These are phyloP conservation scores for Sorex maritimensis DNA, from an alignment of 2,797 vertebrate species.

Conservation along the genomic window DNA sequence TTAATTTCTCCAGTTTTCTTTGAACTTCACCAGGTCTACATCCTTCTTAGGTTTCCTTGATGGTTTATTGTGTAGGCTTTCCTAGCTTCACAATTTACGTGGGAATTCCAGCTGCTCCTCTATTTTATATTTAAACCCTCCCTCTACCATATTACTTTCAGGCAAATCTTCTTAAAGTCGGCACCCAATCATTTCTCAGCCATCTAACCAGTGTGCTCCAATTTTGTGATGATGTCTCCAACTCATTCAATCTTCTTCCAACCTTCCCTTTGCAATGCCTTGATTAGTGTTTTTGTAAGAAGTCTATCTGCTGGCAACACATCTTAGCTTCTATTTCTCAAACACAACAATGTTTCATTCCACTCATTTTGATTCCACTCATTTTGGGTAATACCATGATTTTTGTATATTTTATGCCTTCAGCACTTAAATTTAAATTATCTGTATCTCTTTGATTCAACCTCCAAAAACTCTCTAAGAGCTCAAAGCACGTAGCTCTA, in stretches of 20 bases:
- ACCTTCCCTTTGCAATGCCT: not conserved
- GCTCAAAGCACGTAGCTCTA: not conserved
- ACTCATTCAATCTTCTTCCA: not conserved
- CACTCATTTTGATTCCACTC: not conserved
- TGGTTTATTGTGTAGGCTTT: not conserved
- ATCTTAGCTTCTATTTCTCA: not conserved
- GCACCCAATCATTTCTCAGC: not conserved
- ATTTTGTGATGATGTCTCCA: not conserved
- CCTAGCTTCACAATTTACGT: not conserved
- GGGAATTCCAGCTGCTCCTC: not conserved
- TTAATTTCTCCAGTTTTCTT: not conserved
- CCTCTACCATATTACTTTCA: not conserved
- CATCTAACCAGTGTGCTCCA: not conserved
- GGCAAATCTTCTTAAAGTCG: not conserved
- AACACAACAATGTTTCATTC: not conserved
- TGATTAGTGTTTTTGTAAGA: conserved; percentile 8
- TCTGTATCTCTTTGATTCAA: not conserved
- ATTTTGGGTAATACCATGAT: conserved; percentile 8
- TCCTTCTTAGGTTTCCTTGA: not conserved
- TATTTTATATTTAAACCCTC: not conserved
- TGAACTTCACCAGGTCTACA: not conserved
- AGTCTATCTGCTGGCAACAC: not conserved
- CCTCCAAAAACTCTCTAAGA: conserved; percentile 19
- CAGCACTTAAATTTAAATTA: not conserved
- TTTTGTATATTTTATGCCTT: conserved; percentile 17